A percentile compares a stretch with the other conserved stretches of the same genome.
These are phyloP conservation scores for Solenodon paradoxus DNA, from an alignment of 2,113 vertebrate genomes.

Conservation along the genomic window DNA sequence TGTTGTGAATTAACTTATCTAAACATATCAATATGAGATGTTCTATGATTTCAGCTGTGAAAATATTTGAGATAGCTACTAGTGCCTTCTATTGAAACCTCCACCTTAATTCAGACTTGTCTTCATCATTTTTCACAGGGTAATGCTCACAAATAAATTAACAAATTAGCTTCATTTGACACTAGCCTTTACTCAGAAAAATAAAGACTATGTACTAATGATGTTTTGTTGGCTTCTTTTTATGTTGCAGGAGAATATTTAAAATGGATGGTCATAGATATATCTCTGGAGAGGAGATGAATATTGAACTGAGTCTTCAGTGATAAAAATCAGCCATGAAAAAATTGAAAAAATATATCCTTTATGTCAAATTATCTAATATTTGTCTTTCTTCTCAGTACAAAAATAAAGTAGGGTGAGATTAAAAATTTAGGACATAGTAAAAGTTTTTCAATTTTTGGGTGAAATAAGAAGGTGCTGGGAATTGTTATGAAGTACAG, in stretches of 20 bases:
- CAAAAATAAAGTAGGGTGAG: background rate
- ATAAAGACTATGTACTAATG: too few relatives aligned
- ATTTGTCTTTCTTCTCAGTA: background rate
- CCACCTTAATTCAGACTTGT: background rate
- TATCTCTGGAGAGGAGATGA: background rate
- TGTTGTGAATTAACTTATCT: background rate
- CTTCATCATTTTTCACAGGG: background rate
- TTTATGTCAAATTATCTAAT: background rate
- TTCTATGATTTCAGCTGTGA: background rate
- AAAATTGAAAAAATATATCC: background rate
- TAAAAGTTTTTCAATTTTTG: background rate
- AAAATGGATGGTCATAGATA: background rate
- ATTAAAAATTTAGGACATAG: background rate
- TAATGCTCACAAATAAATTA: background rate
- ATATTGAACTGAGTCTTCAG: background rate
- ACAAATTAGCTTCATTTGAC: background rate
- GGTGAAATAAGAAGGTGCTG: background rate
- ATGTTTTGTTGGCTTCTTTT: too few relatives aligned
- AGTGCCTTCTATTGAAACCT: background rate
- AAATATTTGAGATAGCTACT: background rate
- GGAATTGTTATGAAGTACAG: background rate
- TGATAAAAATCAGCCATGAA: background rate
- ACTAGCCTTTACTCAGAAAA: background rate
- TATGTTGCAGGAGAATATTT: too few relatives aligned
- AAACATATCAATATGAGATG: background rate